These are phyloP conservation scores for Pentamera pediparva DNA, from an alignment of 53 echinoderm and acorn worm genomes.

Conservation along the genomic window DNA sequence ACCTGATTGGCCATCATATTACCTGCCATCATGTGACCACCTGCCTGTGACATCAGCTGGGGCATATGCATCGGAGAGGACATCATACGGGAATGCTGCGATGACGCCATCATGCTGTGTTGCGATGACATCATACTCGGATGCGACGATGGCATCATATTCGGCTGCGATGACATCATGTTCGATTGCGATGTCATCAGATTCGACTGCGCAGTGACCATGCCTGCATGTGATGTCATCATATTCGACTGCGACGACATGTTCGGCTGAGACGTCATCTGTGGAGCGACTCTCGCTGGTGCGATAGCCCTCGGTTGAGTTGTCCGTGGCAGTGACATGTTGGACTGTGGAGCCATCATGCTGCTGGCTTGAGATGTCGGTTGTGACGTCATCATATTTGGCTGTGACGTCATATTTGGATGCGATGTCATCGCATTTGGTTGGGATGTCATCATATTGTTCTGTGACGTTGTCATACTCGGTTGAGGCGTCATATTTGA, in stretches of 20 bases:
- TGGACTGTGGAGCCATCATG: slow-evolving; percentile 23
- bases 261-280: slow-evolving; percentile 26
- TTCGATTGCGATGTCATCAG: slow-evolving; percentile 59
- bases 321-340: slow-evolving; percentile 6
- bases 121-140: slow-evolving; percentile 35
- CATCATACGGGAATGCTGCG: slow-evolving; percentile 4
- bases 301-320: no score
- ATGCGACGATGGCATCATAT: slow-evolving; percentile 65
- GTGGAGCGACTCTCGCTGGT: no score
- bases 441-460: slow-evolving; percentile 49
- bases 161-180: slow-evolving; percentile 52
- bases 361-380: no score
- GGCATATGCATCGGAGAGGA: neutral
- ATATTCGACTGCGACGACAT: slow-evolving; percentile 40
- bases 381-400: slow-evolving; percentile 27
- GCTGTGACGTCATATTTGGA: slow-evolving; percentile 47
- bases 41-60: slow-evolving; percentile 45
- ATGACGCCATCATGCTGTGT: neutral
- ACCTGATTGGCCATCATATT: slow-evolving; percentile 59
- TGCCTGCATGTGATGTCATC: slow-evolving; percentile 40
- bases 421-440: slow-evolving; percentile 55
- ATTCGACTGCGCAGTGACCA: slow-evolving; percentile 53
- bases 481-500: slow-evolving; percentile 18
- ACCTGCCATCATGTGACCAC: slow-evolving; percentile 53
- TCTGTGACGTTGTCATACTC: slow-evolving; percentile 36